phyloP scores from a whole-genome alignment of 2,113 vertebrate genomes.

The Tichodroma muraria region DNA sequence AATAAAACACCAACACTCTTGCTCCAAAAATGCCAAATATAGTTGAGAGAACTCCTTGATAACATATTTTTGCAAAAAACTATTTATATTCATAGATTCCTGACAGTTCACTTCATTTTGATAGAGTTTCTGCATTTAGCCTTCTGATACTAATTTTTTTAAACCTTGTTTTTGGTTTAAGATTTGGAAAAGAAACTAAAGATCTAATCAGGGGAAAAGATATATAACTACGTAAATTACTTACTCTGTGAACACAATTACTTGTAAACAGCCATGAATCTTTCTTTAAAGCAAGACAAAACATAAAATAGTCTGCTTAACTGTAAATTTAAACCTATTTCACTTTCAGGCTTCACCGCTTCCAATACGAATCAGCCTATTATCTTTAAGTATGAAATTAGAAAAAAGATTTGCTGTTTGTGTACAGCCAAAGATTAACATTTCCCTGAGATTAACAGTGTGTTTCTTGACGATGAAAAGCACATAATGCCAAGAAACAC shows the following conservation, averaged over 20 bases:
- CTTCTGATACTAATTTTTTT: background rate
- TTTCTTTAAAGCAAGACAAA: slow-evolving; percentile 58
- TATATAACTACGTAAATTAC: background rate
- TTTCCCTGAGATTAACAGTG: slow-evolving; percentile 29
- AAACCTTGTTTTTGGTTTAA: slow-evolving; percentile 21
- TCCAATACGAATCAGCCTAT: slow-evolving; percentile 56
- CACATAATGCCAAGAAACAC: background rate
- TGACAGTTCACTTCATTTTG: slow-evolving; percentile 70
- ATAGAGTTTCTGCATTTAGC: slow-evolving; percentile 51
- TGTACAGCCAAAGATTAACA: background rate
- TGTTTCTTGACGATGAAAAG: background rate
- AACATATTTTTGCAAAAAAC: slow-evolving; percentile 69
- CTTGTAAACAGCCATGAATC: slow-evolving; percentile 63
- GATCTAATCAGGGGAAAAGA: slow-evolving; percentile 10
- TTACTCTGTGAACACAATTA: slow-evolving; percentile 43
- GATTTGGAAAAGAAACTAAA: slow-evolving; percentile 18
- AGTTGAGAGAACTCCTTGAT: slow-evolving; percentile 71
- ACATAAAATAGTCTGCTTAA: slow-evolving; percentile 41
- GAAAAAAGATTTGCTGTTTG: slow-evolving; percentile 26
- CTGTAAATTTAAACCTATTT: slow-evolving; percentile 67
- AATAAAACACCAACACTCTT: slow-evolving; percentile 67
- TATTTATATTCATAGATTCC: slow-evolving; percentile 73
- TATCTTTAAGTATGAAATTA: slow-evolving; percentile 59
- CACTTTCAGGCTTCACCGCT: slow-evolving; percentile 47
- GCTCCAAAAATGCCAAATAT: slow-evolving; percentile 73